A percentile compares a stretch with the other conserved stretches of the same genome.
Evolutionary conservation across 1,140 invertebrate genomes (phyloP).

Genomic region (Luehdorfia chinensis): DNA sequence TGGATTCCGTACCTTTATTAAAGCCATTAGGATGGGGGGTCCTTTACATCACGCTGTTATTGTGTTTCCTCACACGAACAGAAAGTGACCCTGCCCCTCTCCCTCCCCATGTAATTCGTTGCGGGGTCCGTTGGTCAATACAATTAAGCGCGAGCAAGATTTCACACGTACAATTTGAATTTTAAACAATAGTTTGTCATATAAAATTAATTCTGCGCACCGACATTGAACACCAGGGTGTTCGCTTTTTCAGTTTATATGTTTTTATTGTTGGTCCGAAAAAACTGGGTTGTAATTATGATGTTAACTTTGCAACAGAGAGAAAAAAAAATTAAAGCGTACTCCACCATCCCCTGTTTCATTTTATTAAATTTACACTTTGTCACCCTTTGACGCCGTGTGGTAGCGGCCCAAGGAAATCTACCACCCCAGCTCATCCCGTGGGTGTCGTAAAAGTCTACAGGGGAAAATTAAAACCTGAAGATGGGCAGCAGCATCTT

Average conservation of each 20-base stretch:
- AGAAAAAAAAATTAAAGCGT: too few species aligned
- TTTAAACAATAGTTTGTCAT: conserved; percentile 75
- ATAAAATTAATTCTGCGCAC: conserved; percentile 69
- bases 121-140: conserved; percentile 54
- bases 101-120: conserved; percentile 32
- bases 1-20: conserved; percentile 68
- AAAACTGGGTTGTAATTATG: background rate
- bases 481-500: too few species aligned
- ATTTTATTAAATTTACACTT: too few species aligned
- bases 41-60: conserved; percentile 55
- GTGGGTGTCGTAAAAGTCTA: too few species aligned
- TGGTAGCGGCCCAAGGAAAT: too few species aligned
- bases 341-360: too few species aligned
- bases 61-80: conserved; percentile 54
- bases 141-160: conserved; percentile 67
- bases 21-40: conserved; percentile 59
- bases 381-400: too few species aligned
- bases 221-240: conserved; percentile 32
- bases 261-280: background rate
- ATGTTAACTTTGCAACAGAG: too few species aligned
- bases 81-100: conserved; percentile 31
- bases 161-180: conserved; percentile 72
- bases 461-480: too few species aligned
- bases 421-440: too few species aligned
- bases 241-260: conserved; percentile 18